Percentiles rank a stretch among this genome's conserved stretches.
phyloP scores from a whole-genome alignment of 2,797 vertebrate species.

The Smutsia gigantea region DNA sequence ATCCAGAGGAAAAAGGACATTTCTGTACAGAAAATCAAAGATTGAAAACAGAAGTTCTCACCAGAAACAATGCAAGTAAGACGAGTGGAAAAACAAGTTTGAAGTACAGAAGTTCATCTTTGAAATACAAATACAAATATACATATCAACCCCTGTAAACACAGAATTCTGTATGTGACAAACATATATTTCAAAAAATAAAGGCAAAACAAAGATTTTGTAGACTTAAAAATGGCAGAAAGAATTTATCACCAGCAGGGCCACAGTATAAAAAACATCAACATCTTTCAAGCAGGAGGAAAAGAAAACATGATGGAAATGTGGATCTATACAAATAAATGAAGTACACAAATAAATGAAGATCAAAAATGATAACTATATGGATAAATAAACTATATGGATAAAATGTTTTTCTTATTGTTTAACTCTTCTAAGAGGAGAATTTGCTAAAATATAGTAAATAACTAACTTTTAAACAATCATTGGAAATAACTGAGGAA shows the following conservation, averaged over 20 bases:
- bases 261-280: neutral
- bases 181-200: neutral
- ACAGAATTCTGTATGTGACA: neutral
- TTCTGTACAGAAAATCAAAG: neutral
- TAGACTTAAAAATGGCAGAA: neutral
- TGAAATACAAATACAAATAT: neutral
- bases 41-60: neutral
- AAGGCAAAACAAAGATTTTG: neutral
- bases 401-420: neutral
- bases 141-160: neutral
- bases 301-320: neutral
- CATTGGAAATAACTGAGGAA: neutral
- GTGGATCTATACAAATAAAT: neutral
- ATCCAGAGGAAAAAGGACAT: neutral
- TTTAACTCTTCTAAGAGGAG: neutral
- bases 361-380: neutral
- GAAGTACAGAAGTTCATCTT: neutral
- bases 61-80: neutral
- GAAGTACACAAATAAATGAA: neutral
- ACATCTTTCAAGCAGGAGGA: neutral
- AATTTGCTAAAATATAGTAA: neutral
- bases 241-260: neutral
- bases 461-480: neutral
- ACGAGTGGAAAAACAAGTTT: neutral
- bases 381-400: neutral